Base-by-base conservation (phyloP, 2,888 invertebrate species). In the Blomia tropicalis region DNA sequence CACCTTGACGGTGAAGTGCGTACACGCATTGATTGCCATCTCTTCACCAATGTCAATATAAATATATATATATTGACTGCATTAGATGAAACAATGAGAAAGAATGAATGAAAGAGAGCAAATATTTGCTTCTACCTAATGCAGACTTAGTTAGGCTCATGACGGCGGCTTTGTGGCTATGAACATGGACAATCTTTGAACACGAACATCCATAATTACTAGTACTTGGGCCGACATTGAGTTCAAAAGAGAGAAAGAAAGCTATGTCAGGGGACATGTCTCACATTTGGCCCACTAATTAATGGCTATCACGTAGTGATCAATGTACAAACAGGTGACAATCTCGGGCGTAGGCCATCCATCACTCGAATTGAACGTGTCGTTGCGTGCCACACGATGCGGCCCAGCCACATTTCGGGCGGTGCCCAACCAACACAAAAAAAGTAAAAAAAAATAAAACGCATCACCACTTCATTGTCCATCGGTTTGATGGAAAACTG, bases 41-140 rank as follows among this genome's bases (percentile, higher is more conserved):
- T n/a, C n/a, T n/a, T n/a, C n/a, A n/a, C n/a, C n/a, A n/a, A n/a
- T n/a, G n/a, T n/a, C 41, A 41, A 41, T 14, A 14, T 41, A n/a
- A 41, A 41, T n/a, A 17, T 14, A 41, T 41, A 41, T n/a, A 41
- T n/a, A 41, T n/a, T 41, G 41, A 41, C 41, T 41, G 41, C 14
- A 14, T 41, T 14, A 41, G n/a, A 41, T 17, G 41, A 17, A 17
- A n/a, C n/a, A 41, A 17, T 41, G 14, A 41, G 14, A n/a, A n/a
- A 19, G 51, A 25, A 47, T 11, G 7, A 47, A 47, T 47, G 51
- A 47, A n/a, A 47, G 51, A 7, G 27, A 47, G 51, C 51, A 47
- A 47, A 47, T 47, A 47, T 47, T 47, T 47, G 51, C 51, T 47
- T 47, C 41, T 14, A n/a, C 41, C 41, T 41, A 41, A 41, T 41